Evolutionary conservation across 2,113 vertebrate species (phyloP).

Genomic region (Halichoerus grypus): DNA sequence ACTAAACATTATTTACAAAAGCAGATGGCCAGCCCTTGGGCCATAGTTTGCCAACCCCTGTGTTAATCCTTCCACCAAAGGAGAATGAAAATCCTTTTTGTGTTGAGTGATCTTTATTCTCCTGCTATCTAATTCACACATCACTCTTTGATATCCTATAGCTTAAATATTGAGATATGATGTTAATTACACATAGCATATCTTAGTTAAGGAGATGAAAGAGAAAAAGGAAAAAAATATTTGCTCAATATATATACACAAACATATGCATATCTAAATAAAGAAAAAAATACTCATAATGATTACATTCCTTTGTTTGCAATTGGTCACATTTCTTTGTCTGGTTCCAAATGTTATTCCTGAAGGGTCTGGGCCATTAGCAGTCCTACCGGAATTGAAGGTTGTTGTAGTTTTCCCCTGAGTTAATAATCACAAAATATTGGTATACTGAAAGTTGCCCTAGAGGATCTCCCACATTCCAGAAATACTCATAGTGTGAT

Average conservation of each 20-base stretch:
- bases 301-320: not conserved
- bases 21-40: not conserved
- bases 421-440: slow-evolving; percentile 49
- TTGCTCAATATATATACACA: not conserved
- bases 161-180: slow-evolving; percentile 51
- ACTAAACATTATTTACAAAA: slow-evolving; percentile 44
- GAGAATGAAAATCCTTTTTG: not conserved
- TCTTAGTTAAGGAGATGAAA: slow-evolving; percentile 3
- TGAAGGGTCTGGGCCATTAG: not conserved
- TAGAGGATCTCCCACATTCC: not conserved
- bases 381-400: not conserved
- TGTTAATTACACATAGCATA: slow-evolving; percentile 21
- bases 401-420: slow-evolving; percentile 12
- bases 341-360: slow-evolving; percentile 9
- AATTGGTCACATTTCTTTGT: not conserved
- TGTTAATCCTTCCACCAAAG: slow-evolving; percentile 14
- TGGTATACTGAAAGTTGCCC: not conserved
- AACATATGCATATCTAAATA: not conserved
- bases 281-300: not conserved
- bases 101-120: not conserved
- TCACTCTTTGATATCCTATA: not conserved
- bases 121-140: not conserved
- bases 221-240: slow-evolving; percentile 51
- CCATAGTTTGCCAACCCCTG: not conserved
- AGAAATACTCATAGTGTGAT: not conserved